Conservation (phyloP, 2,888 invertebrate species). For the Isotomurus palustris region DNA sequence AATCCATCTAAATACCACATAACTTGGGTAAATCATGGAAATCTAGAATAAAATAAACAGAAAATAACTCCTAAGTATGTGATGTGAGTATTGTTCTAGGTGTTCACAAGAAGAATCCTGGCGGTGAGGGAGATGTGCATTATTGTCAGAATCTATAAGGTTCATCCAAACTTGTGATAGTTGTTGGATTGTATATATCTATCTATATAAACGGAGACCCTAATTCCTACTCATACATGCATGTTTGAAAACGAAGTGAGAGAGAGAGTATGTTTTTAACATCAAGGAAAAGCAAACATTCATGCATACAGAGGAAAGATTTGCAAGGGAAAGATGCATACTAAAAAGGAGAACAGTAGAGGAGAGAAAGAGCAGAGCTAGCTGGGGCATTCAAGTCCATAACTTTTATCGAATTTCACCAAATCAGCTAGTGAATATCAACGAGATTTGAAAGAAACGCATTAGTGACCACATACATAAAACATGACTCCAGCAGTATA, state of each 20-base stretch:
- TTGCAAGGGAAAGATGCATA: conserved; percentile 6
- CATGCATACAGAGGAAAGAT: neutral
- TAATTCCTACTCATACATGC: no score
- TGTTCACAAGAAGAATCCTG: no score
- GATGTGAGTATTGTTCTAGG: neutral
- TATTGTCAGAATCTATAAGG: no score
- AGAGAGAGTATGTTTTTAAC: no score
- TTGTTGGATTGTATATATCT: no score
- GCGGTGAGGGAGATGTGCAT: no score
- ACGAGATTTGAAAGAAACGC: conserved; percentile 44
- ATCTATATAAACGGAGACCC: no score
- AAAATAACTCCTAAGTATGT: neutral
- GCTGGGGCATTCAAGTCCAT: conserved; percentile 38
- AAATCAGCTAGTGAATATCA: conserved; percentile 46
- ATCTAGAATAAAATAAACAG: neutral
- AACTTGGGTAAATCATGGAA: conserved; percentile 1
- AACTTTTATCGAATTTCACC: conserved; percentile 46
- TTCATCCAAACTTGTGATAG: no score
- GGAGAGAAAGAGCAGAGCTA: conserved; percentile 25
- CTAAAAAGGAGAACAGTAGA: conserved; percentile 12
- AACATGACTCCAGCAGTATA: conserved; percentile 42
- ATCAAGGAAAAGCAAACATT: no score
- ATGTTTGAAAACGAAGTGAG: no score
- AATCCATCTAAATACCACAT: conserved; percentile 8
- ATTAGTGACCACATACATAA: conserved; percentile 47